Percentiles rank a stretch among this genome's conserved stretches.
phyloP scores from a whole-genome alignment of 2,113 vertebrate genomes.

The Dunckerocampus dactyliophorus region DNA sequence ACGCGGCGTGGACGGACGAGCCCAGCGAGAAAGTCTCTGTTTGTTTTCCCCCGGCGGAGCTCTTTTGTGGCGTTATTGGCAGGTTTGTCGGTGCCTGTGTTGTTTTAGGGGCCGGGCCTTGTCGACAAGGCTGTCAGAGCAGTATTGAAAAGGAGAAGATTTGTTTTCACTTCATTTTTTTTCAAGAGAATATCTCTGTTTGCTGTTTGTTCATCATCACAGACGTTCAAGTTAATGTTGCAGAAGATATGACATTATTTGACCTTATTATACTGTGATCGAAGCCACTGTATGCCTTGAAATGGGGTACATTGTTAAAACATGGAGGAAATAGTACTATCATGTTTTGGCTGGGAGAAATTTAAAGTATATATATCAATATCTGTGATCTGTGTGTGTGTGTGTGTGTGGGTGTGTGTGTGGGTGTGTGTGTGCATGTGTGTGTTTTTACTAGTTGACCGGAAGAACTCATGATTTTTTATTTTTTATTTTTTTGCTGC shows the following conservation, averaged over 20 bases:
- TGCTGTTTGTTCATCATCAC: constrained; percentile 1
- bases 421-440: no score
- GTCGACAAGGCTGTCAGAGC: constrained; percentile 10
- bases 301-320: no score
- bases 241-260: not conserved
- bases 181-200: not conserved
- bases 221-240: not conserved
- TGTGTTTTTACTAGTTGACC: no score
- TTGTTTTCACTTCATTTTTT: constrained; percentile 3
- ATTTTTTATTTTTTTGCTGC: no score
- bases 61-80: constrained; percentile 15
- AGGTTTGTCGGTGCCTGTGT: constrained; percentile 34
- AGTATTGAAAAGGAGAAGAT: not conserved
- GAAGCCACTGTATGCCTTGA: not conserved
- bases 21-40: constrained; percentile 31
- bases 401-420: no score
- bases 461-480: no score
- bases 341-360: no score
- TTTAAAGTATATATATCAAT: no score
- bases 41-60: constrained; percentile 41
- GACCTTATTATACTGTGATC: not conserved
- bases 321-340: no score
- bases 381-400: no score
- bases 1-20: constrained; percentile 23
- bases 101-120: constrained; percentile 42